Conservation (phyloP, 2,888 invertebrate species). For the Iselma pallidipennis region DNA sequence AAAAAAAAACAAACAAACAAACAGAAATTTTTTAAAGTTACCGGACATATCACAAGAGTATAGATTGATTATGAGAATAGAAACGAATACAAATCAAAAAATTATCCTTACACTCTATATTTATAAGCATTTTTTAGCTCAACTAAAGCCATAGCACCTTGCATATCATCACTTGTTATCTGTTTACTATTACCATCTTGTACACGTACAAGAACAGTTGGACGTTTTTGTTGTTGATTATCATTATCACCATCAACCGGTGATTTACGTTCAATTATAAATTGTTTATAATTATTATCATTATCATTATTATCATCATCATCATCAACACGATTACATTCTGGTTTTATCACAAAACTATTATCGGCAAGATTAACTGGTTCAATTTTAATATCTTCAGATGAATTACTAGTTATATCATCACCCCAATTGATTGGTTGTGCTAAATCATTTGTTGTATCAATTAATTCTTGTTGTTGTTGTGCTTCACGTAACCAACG, state of each 20-base stretch:
- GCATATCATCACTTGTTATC: conserved; percentile 57
- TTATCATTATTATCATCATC: background rate
- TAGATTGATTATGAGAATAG: background rate
- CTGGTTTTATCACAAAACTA: conserved; percentile 10
- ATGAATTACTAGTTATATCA: conserved; percentile 22
- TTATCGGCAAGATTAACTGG: conserved; percentile 16
- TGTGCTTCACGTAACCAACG: conserved; percentile 63
- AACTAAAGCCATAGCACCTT: conserved; percentile 66
- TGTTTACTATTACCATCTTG: conserved; percentile 52
- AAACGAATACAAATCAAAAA: background rate
- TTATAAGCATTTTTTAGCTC: conserved; percentile 58
- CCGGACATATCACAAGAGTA: conserved; percentile 17
- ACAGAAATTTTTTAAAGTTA: no score
- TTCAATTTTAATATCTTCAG: conserved; percentile 21
- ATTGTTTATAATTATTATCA: background rate
- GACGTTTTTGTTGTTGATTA: conserved; percentile 58
- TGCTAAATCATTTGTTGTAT: conserved; percentile 56
- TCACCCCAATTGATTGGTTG: conserved; percentile 60
- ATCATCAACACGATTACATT: background rate
- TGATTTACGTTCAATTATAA: background rate
- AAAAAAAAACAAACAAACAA: no score
- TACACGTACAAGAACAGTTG: conserved; percentile 60
- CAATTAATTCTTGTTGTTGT: conserved; percentile 47
- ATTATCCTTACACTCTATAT: conserved; percentile 36
- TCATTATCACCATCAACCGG: conserved; percentile 7